Base-by-base conservation (phyloP, 2,113 vertebrate genomes). In the Formicarius rufipectus region DNA sequence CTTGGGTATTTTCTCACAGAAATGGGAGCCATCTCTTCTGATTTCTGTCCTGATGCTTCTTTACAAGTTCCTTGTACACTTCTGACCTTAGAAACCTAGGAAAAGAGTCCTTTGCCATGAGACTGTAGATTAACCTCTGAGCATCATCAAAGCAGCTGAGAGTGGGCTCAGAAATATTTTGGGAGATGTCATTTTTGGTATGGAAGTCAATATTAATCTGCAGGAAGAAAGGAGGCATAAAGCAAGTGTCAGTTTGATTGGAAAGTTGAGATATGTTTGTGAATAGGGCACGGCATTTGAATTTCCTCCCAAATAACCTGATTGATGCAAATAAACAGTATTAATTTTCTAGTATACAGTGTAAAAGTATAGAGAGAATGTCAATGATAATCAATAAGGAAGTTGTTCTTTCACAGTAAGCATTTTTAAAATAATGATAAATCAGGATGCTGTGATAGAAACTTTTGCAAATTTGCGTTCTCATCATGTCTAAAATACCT, bases 181-280 rank as follows among this genome's bases (percentile, higher is more conserved):
- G 97, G 79, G 97, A 97, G 67, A 98, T 98, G 87, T 96, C 63
- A 5, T 55, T 97, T 93, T 97, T 98, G 84, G 98, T 98, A 6
- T 96, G 97, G 95, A 98, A 98, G 89, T 98, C 98, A 74, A 98
- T 98, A 82, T 98, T 98, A 74, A 98, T 97, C 98, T 98, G 97
- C 52, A 62, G 89, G 94, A 78, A 96, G 86, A 80, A 96, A 97
- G 67, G 55, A 96, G 64, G 20, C 40, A 68, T 11, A 33, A 76
- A 62, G 82, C n/a, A 22, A 30, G 4, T 10, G 78, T 95, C 74
- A 76, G 52, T 71, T 90, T 50, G 79, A 44, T 69, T 18, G 58
- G 81, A 95, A 72, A 68, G 49, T 56, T 47, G 55, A 85, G 11
- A 7, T 30, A 40, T 93, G 40, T 49, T 52, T 8, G 2, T 25